Base-by-base conservation (phyloP, 2,888 invertebrate species). In the Cordylochernes scorpioides region DNA sequence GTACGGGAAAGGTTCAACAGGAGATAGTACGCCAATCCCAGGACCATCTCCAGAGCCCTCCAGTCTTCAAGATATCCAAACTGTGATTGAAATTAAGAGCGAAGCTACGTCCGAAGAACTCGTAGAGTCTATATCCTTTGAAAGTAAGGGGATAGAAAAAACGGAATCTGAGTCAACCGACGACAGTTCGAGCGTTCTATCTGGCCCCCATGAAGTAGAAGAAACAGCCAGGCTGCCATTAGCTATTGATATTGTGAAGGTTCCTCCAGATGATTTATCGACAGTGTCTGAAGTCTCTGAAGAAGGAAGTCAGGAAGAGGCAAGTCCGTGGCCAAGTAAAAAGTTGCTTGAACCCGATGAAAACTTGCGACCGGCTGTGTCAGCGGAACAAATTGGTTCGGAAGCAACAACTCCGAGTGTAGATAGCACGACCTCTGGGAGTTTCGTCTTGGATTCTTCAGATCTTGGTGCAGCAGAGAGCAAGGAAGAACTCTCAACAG, bases 211-310 rank as follows among this genome's bases (percentile, higher is more conserved):
- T 24, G 35, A 33, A 18, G 22, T 28, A 18, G 35, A 35, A 10
- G 24, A 17, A 2, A 27, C n/a, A 4, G 21, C 16, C 4, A 29
- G 27, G 9, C 27, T 32, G 1, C 32, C 18, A 19, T n/a, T 21
- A 3, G 24, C 29, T 1, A 15, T 33, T 8, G 35, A 35, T n/a
- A 30, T 35, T 3, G 8, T 32, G 13, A 35, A 35, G 17, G 17
- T 30, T 9, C 30, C 28, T 2, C 27, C 35, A 4, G 38, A 37
- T 7, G 41, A 42, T 25, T 30, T 42, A 5, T 41, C 40, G 2
- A 42, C 42, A 2, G 39, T 42, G 13, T 41, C 41, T n/a, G 42
- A 42, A 31, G 41, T 42, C 4, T 41, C 41, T 3, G 42, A 42
- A 32, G 42, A 42, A 27, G 40, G 39, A 24, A 39, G 38, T 24